Base-by-base conservation (phyloP, 92 coral and sea anemone genomes). In the Phymanthus crucifer region DNA sequence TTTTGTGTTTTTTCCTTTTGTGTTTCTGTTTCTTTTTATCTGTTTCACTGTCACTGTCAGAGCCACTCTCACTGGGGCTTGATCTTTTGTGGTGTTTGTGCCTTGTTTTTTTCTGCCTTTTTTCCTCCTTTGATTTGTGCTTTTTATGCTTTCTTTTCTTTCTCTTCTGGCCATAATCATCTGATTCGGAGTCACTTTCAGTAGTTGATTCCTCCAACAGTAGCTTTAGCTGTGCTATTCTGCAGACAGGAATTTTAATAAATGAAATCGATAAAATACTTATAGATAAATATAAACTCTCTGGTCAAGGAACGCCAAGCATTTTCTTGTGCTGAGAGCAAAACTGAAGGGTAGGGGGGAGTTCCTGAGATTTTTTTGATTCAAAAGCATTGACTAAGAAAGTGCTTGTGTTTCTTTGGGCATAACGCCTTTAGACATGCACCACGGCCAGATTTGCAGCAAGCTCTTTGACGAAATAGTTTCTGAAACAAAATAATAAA, bases 141-240 rank as follows among this genome's bases (percentile, higher is more conserved):
- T 75, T 88, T 6, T 86, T 91, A 35, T 71, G 52, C 32, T 79
- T 85, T 72, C 67, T 83, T 57, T 66, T 87, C 27, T 71, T 80
- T 45, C 72, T 88, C 46, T 74, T 87, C 74, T 81, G 26, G 32
- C 71, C 80, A 45, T 75, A 84, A 72, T 83, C 74, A 37, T 86
- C 79, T 57, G 77, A 70, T 24, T 84, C 85, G 24, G 92, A 87
- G 24, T 89, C 95, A 40, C 94, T 91, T 50, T 95, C 98, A 16
- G 98, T 95, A 36, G 99, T 93, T 3, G 97, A 85, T 75, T 95
- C 99, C 24, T 93, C 92, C 52, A 95, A 89, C 32, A 95, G 84
- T 6, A 98, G 92, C 74, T 93, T 93, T 34, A 95, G 87, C 73
- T 93, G 99, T 61, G 87, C 98, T 84, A 95, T 89, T 82, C 99